phyloP scores from a whole-genome alignment of 2,797 vertebrate genomes.

The Natrix natrix region DNA sequence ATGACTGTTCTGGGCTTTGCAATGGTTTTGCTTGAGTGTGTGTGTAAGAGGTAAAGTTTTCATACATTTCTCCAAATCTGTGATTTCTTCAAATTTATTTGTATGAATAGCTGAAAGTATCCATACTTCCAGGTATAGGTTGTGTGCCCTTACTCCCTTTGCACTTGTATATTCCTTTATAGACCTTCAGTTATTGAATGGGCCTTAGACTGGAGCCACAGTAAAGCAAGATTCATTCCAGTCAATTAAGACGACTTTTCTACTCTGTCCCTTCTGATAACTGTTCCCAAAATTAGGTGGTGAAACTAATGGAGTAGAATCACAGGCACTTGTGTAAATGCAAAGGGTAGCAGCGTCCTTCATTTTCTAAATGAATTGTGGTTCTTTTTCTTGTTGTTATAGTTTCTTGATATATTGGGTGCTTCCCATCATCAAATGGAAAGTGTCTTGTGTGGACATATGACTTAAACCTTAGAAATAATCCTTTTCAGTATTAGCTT shows the following conservation, averaged over 20 bases:
- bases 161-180: background rate
- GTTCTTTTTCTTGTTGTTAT: background rate
- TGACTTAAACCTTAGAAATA: background rate
- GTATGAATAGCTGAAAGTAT: background rate
- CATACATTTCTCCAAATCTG: conserved; percentile 13
- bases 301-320: background rate
- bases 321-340: background rate
- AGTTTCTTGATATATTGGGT: background rate
- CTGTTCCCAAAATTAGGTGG: background rate
- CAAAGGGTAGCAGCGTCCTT: background rate
- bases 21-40: background rate
- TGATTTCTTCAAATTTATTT: background rate
- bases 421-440: background rate
- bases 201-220: background rate
- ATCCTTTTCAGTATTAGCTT: background rate
- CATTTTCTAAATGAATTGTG: background rate
- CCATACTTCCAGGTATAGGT: background rate
- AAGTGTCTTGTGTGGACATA: background rate
- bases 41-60: conserved; percentile 14
- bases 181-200: background rate
- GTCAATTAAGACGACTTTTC: background rate
- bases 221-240: background rate
- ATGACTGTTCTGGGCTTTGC: background rate
- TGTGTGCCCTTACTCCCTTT: background rate
- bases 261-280: background rate